Conservation (phyloP, 2,113 vertebrate species). For the Himantopus leucocephalus region DNA sequence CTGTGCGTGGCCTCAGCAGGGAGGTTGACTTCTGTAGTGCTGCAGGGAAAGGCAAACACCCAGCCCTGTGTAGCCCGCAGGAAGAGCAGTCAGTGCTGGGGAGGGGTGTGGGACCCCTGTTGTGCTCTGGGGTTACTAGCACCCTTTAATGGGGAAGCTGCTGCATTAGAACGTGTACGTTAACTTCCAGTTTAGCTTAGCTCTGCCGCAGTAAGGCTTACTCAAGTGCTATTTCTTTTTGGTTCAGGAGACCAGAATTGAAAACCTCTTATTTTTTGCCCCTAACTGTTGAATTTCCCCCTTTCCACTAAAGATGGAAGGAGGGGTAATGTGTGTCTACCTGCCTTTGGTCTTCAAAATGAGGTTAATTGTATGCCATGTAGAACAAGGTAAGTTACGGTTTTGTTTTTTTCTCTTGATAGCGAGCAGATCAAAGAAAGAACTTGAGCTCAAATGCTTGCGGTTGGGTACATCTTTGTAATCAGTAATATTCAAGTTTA, state of each 20-base stretch:
- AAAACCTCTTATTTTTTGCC: background rate
- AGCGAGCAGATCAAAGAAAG: background rate
- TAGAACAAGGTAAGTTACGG: fast-evolving
- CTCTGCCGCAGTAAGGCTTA: background rate
- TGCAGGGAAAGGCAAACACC: background rate
- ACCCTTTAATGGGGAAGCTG: background rate
- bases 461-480: background rate
- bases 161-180: fast-evolving
- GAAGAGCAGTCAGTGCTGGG: background rate
- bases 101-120: fast-evolving
- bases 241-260: background rate
- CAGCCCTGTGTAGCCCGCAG: background rate
- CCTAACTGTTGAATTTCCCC: background rate
- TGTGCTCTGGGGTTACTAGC: background rate
- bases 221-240: background rate
- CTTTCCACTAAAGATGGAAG: background rate
- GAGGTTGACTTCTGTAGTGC: background rate
- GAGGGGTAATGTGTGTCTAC: background rate
- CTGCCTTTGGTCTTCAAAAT: background rate
- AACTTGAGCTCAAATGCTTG: background rate
- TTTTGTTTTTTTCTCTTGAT: background rate
- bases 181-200: background rate
- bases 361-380: background rate
- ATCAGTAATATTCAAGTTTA: background rate
- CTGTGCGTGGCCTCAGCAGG: background rate